Conservation (phyloP, 2,888 invertebrate species). For the Acrobasis consociella region DNA sequence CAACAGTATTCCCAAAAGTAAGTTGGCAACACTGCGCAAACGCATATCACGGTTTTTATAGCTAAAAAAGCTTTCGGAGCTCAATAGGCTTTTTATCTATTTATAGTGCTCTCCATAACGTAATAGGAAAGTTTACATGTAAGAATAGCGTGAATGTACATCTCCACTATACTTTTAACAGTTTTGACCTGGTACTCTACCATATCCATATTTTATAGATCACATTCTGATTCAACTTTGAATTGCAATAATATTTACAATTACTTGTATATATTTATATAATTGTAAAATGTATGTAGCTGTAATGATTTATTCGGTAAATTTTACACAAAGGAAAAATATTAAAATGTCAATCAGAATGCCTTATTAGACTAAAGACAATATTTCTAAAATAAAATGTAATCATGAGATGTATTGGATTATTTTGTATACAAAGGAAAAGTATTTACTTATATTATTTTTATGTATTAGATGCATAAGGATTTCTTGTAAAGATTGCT, state of each 20-base stretch:
- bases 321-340: not conserved
- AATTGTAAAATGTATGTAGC: constrained; percentile 1
- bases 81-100: not conserved
- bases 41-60: no score
- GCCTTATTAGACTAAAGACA: constrained; percentile 60
- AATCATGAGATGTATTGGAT: constrained; percentile 11
- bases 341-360: constrained; percentile 43
- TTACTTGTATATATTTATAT: constrained; percentile 18
- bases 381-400: constrained; percentile 34
- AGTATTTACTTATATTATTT: constrained; percentile 15
- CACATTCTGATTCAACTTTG: not conserved
- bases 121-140: not conserved
- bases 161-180: not conserved
- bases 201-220: not conserved
- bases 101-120: not conserved
- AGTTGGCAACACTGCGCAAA: no score
- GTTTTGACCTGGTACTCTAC: not conserved
- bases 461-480: constrained; percentile 24
- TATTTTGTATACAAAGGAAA: constrained; percentile 18
- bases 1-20: no score
- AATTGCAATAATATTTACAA: constrained; percentile 11
- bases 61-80: no score
- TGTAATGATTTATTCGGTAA: constrained; percentile 8
- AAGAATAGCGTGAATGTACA: not conserved
- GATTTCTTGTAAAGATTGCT: constrained; percentile 22